Conservation (phyloP, 2,113 vertebrate species). For the Callipepla californica region DNA sequence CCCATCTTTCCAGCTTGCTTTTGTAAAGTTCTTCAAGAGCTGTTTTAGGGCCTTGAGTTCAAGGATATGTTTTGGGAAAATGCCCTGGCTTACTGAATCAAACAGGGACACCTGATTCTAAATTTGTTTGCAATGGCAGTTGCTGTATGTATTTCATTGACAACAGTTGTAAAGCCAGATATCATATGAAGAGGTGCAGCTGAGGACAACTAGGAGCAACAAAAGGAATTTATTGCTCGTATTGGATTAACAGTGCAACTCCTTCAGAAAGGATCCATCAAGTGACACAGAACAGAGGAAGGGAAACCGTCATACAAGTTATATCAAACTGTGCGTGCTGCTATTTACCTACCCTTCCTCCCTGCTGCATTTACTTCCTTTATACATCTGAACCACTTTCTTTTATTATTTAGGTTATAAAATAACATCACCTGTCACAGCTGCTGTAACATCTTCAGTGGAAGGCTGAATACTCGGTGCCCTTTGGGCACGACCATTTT, state of each 20-base stretch:
- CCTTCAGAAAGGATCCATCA: background rate
- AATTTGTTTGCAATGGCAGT: background rate
- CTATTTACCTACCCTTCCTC: background rate
- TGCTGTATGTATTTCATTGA: background rate
- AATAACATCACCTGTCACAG: conserved; percentile 9
- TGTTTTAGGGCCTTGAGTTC: background rate
- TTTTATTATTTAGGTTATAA: conserved; percentile 41
- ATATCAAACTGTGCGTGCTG: background rate
- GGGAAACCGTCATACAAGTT: conserved; percentile 22
- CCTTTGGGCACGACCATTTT: background rate
- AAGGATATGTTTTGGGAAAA: background rate
- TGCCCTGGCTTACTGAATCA: background rate
- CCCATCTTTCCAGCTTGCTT: fast-evolving
- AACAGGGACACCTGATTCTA: background rate
- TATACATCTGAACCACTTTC: background rate
- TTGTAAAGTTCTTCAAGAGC: background rate
- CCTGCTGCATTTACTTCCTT: conserved; percentile 5
- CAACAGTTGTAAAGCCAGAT: background rate
- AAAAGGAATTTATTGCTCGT: conserved; percentile 15
- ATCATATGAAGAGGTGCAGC: background rate
- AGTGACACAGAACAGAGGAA: background rate
- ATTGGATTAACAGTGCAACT: background rate
- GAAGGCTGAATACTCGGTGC: conserved; percentile 28
- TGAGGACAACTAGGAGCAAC: background rate
- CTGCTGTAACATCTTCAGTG: background rate